Evolutionary conservation across 64 coral and sea anemone genomes (phyloP).

Genomic region (Pocillopora verrucosa): DNA sequence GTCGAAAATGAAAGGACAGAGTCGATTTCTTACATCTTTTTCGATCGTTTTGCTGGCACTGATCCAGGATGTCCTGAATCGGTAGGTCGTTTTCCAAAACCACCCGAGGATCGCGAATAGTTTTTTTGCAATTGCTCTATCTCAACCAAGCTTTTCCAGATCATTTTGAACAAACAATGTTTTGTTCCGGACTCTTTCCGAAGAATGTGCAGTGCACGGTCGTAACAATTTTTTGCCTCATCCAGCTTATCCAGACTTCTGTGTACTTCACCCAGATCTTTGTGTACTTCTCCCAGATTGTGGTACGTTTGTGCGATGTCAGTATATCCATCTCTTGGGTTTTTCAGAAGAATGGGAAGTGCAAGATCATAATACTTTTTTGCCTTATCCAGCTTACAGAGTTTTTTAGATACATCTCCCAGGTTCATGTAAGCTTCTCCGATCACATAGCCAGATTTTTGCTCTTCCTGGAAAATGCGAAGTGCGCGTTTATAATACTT

Average conservation of each 20-base stretch:
- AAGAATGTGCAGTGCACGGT: conserved; percentile 14
- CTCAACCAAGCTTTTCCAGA: no score
- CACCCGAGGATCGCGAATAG: no score
- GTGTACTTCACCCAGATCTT: not conserved
- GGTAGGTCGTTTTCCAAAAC: no score
- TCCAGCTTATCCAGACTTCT: not conserved
- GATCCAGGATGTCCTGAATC: no score
- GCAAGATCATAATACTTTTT: not conserved
- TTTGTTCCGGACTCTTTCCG: not conserved
- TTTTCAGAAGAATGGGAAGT: not conserved
- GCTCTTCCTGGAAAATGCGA: not conserved
- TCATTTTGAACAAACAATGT: no score
- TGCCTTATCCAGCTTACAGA: not conserved
- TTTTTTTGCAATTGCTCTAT: no score
- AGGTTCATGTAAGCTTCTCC: not conserved
- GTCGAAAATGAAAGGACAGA: no score
- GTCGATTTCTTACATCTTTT: no score
- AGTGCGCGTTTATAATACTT: not conserved
- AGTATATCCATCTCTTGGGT: not conserved
- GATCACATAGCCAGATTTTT: not conserved
- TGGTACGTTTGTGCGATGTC: not conserved
- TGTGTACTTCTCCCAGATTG: not conserved
- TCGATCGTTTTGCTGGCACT: no score
- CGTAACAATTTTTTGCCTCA: not conserved
- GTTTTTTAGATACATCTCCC: not conserved